A percentile compares a stretch with the other conserved stretches of the same genome.
Evolutionary conservation across 1,140 invertebrate genomes (phyloP).

Genomic region (Holcopasites calliopsidis): DNA sequence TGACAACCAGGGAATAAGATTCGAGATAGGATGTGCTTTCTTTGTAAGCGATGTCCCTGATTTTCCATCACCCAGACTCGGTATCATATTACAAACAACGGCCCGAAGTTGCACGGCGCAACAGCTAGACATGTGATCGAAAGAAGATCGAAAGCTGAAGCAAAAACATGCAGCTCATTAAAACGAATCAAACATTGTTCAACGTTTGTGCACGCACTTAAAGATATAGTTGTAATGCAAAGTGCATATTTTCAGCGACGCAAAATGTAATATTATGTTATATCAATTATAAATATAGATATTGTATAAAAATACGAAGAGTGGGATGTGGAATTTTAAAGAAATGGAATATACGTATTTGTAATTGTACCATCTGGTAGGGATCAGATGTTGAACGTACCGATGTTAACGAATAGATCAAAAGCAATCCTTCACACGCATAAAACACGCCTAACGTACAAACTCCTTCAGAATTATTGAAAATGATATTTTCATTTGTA

Average conservation of each 20-base stretch:
- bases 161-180: no score
- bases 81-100: no score
- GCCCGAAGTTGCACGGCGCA: no score
- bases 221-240: background rate
- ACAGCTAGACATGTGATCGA: no score
- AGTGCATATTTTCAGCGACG: background rate
- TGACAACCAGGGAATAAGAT: slow-evolving; percentile 25
- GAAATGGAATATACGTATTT: slow-evolving; percentile 31
- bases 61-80: no score
- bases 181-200: no score
- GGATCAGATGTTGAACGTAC: slow-evolving; percentile 26
- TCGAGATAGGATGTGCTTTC: background rate
- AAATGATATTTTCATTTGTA: slow-evolving; percentile 5
- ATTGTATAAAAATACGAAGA: slow-evolving; percentile 33
- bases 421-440: background rate
- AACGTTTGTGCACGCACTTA: no score
- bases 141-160: no score
- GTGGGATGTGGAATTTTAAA: slow-evolving; percentile 23
- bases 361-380: background rate
- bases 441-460: slow-evolving; percentile 5
- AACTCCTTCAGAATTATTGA: slow-evolving; percentile 32
- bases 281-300: slow-evolving; percentile 30
- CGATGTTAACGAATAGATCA: slow-evolving; percentile 1
- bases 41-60: no score
- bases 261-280: background rate